Evolutionary conservation across 2,888 invertebrate genomes (phyloP).

Genomic region (Xestia xanthographa): DNA sequence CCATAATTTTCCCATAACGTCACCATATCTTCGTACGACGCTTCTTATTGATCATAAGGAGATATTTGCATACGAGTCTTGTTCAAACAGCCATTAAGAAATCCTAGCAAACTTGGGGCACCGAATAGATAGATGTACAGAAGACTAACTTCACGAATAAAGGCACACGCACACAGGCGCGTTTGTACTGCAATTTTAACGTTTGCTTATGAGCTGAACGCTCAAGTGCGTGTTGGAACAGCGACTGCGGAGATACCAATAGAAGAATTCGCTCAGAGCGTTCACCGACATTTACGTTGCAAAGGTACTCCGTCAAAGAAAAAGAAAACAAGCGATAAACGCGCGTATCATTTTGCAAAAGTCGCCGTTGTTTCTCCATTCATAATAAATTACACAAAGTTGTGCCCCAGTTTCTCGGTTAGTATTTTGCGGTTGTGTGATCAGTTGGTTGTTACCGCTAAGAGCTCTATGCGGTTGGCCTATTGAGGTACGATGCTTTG

Average conservation of each 20-base stretch:
- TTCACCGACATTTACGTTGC: not conserved
- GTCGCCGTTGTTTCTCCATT: not conserved
- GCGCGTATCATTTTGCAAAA: not conserved
- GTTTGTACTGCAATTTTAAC: not conserved
- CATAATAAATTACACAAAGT: not conserved
- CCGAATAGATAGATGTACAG: not conserved
- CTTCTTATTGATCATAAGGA: conserved; percentile 58
- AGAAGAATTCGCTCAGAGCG: not conserved
- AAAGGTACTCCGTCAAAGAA: not conserved
- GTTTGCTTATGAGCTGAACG: not conserved
- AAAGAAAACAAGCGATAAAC: not conserved
- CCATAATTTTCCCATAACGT: conserved; percentile 45
- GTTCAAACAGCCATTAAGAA: conserved; percentile 58
- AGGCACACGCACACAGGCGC: not conserved
- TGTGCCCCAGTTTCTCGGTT: not conserved
- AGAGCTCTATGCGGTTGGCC: not conserved
- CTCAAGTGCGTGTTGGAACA: not conserved
- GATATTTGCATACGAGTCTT: conserved; percentile 56
- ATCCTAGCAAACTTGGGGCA: conserved; percentile 38
- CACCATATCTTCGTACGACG: conserved; percentile 49
- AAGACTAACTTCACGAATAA: not conserved
- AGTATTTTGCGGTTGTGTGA: not conserved
- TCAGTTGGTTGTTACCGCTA: not conserved
- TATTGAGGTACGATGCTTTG: not conserved
- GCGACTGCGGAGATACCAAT: not conserved